Percentiles rank a stretch among this genome's conserved stretches.
phyloP scores from a whole-genome alignment of 1,140 invertebrate species.

The Sarcophaga peregrina region DNA sequence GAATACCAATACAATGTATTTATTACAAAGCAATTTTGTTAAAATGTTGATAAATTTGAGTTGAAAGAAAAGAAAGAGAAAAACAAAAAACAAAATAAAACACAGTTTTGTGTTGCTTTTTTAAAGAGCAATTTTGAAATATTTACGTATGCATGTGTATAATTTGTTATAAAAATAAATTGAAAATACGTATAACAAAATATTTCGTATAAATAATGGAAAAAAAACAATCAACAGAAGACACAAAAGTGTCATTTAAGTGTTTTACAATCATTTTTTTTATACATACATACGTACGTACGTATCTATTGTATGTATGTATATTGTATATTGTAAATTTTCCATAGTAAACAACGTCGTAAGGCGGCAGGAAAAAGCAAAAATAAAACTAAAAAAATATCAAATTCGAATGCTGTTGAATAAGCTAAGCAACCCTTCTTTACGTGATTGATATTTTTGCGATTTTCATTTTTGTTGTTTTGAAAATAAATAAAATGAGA shows the following conservation, averaged over 20 bases:
- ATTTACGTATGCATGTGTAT: neutral
- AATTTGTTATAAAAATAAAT: neutral
- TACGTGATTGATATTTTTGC: no score
- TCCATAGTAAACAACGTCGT: neutral
- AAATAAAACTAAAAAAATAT: neutral
- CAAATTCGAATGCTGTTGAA: neutral
- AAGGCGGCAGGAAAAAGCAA: neutral
- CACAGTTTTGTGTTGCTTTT: neutral
- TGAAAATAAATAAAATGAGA: no score
- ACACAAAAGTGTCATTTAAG: neutral
- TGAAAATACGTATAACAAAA: neutral
- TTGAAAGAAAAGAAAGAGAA: neutral
- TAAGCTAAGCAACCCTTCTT: no score
- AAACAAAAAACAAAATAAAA: neutral
- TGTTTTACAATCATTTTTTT: neutral
- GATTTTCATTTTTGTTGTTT: no score
- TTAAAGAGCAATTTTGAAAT: neutral
- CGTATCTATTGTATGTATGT: neutral
- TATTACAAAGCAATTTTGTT: neutral
- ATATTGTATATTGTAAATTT: neutral
- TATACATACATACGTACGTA: neutral
- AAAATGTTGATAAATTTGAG: neutral
- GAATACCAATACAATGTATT: neutral
- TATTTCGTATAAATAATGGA: neutral
- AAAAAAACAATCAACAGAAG: neutral